Evolutionary conservation across 92 coral and sea anemone species (phyloP), one percentile per base, ranked within the genome.

Genomic region (Heliopora coerulea): DNA sequence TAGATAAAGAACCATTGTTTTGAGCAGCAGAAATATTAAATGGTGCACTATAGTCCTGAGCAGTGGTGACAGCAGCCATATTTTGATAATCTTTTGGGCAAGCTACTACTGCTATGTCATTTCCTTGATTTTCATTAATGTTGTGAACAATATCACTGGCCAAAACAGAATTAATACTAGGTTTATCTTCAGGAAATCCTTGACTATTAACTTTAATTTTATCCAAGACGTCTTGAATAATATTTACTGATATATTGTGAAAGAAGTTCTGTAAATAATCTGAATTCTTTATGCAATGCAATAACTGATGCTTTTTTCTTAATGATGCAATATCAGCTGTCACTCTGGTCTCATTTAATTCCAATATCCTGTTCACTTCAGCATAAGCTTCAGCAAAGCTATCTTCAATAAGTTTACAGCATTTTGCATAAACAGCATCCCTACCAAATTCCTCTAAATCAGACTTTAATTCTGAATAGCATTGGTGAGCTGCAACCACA

Each of bases 141-240:
- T 35, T 30, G 8, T 25, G 34, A 14, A 8, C 59, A 67, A 67
- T 67, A 67, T 67, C 74, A 48, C 59, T 67, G 44, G 44, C 41
- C 39, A 48, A 44, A 44, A 18, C 23, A 21, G 40, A 28, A 44
- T 0, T 21, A 21, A 18, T 19, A 33, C 15, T n/a, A 2, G 58
- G 37, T 46, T 67, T 28, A 33, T 35, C 29, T 48, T 39, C 40
- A 54, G 54, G 0, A 8, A 44, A 44, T n/a, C 41, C 9, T 8
- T n/a, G 9, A 10, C 48, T 35, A 3, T 0, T 42, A 18, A 67
- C 26, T 30, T 24, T 48, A 7, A 44, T 14, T 54, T 70, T 35
- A n/a, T 70, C 49, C 23, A 52, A 54, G 4, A 58, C 63, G 54
- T 35, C 42, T 70, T 34, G 50, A 49, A 70, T 70, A 5, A 70